Percentiles rank a stretch among this genome's conserved stretches.
Conservation (phyloP, 2,113 vertebrate species). For the Tachuris rubrigastra region DNA sequence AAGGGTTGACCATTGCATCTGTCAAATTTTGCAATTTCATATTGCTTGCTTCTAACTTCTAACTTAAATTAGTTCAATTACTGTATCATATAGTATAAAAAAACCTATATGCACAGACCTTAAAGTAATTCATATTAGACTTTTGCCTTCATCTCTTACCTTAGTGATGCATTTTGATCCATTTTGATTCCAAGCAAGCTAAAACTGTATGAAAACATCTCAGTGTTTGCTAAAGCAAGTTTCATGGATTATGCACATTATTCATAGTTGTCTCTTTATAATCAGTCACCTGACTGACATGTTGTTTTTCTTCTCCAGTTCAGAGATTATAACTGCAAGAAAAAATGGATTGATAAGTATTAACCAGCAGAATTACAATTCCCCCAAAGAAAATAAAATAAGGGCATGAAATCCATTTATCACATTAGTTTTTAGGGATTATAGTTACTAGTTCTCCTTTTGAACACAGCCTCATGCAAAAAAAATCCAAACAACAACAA, state of each 20-base stretch:
- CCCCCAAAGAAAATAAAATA: not conserved
- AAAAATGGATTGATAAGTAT: not conserved
- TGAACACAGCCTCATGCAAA: not conserved
- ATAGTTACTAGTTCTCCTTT: not conserved
- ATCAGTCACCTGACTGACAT: not conserved
- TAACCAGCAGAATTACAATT: not conserved
- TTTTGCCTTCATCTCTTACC: not conserved
- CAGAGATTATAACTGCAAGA: not conserved
- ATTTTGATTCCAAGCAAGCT: not conserved
- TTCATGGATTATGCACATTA: not conserved
- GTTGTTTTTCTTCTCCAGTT: not conserved
- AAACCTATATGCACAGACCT: not conserved
- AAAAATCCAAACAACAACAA: not conserved
- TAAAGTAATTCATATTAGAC: not conserved
- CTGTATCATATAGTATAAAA: not conserved
- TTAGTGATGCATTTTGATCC: not conserved
- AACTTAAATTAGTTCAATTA: not conserved
- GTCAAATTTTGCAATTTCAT: not conserved
- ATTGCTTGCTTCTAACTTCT: not conserved
- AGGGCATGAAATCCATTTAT: not conserved
- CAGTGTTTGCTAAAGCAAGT: not conserved
- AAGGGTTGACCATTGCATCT: not conserved
- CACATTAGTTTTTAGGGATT: not conserved
- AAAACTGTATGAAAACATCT: not conserved
- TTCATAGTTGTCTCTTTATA: not conserved